Conservation (phyloP, 2,797 vertebrate genomes). For the Clarias laeviceps region DNA sequence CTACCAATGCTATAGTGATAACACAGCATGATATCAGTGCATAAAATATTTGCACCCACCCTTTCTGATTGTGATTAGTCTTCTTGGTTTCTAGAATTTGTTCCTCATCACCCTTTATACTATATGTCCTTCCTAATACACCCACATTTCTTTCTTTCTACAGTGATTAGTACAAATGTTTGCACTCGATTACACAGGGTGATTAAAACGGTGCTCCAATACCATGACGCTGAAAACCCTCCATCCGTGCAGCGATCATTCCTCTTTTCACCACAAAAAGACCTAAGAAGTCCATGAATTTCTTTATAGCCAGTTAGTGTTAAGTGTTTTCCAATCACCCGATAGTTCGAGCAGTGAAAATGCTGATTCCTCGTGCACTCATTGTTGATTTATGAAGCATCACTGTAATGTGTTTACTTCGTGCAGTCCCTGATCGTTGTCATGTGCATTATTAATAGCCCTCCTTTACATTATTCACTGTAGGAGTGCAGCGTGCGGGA, state of each 20-base stretch:
- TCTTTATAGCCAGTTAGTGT: not conserved
- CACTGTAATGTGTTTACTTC: not conserved
- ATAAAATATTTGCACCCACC: not conserved
- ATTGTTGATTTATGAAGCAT: not conserved
- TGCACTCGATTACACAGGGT: not conserved
- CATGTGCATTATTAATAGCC: conserved; percentile 48
- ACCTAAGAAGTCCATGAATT: not conserved
- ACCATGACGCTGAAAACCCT: not conserved
- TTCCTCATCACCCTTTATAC: not conserved
- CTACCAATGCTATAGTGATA: not conserved
- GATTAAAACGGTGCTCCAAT: not conserved
- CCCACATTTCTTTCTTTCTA: not conserved
- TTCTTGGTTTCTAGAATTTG: not conserved
- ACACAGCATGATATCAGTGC: not conserved
- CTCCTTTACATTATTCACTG: conserved; percentile 54
- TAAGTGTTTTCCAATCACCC: not conserved
- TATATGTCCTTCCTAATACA: not conserved
- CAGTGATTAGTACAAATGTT: not conserved
- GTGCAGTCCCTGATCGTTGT: not conserved
- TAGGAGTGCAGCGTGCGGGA: conserved; percentile 79
- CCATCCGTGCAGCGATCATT: not conserved
- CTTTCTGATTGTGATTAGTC: too few relatives aligned
- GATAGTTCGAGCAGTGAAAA: not conserved
- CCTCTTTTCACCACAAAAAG: not conserved
- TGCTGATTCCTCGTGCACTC: not conserved